Evolutionary conservation across 2,113 vertebrate species (phyloP).

Genomic region (Sturnus vulgaris): DNA sequence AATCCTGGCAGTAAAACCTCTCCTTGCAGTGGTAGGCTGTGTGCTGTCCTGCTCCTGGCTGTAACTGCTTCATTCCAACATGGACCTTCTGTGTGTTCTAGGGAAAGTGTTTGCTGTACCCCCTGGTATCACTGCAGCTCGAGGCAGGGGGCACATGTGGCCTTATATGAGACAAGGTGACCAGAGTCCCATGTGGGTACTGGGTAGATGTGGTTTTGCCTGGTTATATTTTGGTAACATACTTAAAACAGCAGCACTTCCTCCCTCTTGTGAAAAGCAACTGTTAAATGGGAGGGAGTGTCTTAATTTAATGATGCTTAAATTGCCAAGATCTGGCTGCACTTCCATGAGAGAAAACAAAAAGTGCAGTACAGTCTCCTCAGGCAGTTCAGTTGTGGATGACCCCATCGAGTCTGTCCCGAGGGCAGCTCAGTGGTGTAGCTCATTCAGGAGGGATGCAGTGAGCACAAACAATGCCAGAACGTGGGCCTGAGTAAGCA

Average conservation of each 20-base stretch:
- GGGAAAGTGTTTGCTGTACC: background rate
- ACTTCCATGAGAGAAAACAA: background rate
- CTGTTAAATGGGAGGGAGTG: background rate
- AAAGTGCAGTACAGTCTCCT: background rate
- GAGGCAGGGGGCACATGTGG: background rate
- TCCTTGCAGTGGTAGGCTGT: background rate
- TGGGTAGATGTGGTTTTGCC: background rate
- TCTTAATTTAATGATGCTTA: background rate
- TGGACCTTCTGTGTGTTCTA: fast-evolving
- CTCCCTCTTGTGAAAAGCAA: background rate
- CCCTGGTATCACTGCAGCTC: background rate
- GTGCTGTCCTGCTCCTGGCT: background rate
- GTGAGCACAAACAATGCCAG: background rate
- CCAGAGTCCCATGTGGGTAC: background rate
- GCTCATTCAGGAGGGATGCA: background rate
- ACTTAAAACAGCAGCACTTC: background rate
- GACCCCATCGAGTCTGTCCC: background rate
- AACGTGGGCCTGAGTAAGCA: background rate
- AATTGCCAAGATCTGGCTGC: background rate
- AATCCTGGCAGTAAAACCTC: background rate
- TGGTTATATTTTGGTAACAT: background rate
- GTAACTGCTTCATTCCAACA: background rate
- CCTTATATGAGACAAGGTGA: background rate
- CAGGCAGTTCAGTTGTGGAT: background rate
- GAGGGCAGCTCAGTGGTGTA: fast-evolving